Evolutionary conservation across 1,140 invertebrate species (phyloP), one percentile per base, ranked within the genome.

Genomic region (Euwallacea fornicatus): DNA sequence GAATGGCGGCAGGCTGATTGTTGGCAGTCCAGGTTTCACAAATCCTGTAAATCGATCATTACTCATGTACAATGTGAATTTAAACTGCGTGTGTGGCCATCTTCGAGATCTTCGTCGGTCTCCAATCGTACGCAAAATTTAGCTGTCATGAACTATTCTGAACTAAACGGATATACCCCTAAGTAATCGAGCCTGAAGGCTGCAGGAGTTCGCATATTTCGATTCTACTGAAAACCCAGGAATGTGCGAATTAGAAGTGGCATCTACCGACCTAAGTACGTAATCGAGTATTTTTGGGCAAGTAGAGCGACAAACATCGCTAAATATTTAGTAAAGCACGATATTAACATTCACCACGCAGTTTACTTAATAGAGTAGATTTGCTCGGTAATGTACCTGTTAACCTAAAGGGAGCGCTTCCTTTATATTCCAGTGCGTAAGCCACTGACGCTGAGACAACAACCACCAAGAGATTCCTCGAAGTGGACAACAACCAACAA

Each of bases 381-480:
- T 33, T 33, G 21, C 21, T 33, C 4, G 21, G 21, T 33, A 33
- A 33, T 33, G 21, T 76, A 87, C 88, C 90, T 11, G 90, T 91
- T 11, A 92, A 82, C 60, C 86, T 84, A 67, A 93, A 91, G 0
- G 89, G 90, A 54, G 84, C 82, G 47, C 83, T 79, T n/a, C 87
- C 85, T 74, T 87, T 81, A 13, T 83, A 77, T 76, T 89, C 87
- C 74, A 89, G 85, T 58, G 86, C 80, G 80, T 87, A 90, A 7
- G 89, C 89, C 33, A 91, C 82, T 0, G 87, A 80, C 0, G 86
- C 88, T 72, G 89, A 90, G 4, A 89, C 78, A 11, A 94, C 83
- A 1, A 94, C 91, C 2, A 93, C 86, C 7, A 93, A 81, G 43
- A 93, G 92, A 79, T 94, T 94, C 55, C 93, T 82, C 0, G 89